Percentiles rank a stretch among this genome's conserved stretches.
phyloP scores from a whole-genome alignment of 2,113 vertebrate species.

The Acanthisitta chloris region DNA sequence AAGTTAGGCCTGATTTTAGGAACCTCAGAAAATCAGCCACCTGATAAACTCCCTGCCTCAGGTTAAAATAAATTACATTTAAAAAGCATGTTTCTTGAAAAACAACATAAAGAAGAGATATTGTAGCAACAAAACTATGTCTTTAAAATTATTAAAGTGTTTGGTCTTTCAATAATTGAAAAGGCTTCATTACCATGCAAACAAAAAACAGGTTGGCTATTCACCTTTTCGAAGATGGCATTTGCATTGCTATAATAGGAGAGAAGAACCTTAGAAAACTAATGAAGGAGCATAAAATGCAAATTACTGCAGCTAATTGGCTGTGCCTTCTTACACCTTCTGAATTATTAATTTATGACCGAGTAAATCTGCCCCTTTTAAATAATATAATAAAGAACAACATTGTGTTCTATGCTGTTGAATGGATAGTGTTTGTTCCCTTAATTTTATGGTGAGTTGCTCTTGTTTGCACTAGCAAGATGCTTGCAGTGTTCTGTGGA shows the following conservation, averaged over 20 bases:
- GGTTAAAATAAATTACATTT: background rate
- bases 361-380: conserved; percentile 63
- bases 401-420: background rate
- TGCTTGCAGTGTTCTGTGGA: background rate
- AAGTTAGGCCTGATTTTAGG: background rate
- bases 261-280: conserved; percentile 64
- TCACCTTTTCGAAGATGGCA: conserved; percentile 68
- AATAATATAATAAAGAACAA: conserved; percentile 67
- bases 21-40: background rate
- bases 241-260: conserved; percentile 56
- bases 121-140: conserved; percentile 14
- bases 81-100: background rate
- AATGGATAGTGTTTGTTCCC: conserved; percentile 36
- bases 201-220: conserved; percentile 59
- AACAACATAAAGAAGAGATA: background rate
- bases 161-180: conserved; percentile 69
- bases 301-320: conserved; percentile 75
- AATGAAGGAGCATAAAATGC: conserved; percentile 75
- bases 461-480: conserved; percentile 27
- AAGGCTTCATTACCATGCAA: conserved; percentile 61
- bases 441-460: conserved; percentile 39
- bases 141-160: conserved; percentile 60
- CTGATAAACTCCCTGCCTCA: background rate
- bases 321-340: conserved; percentile 64
- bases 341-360: conserved; percentile 78